Evolutionary conservation across 2,888 invertebrate genomes (phyloP), one percentile per base, ranked within the genome.

Genomic region (Hypena proboscidalis): DNA sequence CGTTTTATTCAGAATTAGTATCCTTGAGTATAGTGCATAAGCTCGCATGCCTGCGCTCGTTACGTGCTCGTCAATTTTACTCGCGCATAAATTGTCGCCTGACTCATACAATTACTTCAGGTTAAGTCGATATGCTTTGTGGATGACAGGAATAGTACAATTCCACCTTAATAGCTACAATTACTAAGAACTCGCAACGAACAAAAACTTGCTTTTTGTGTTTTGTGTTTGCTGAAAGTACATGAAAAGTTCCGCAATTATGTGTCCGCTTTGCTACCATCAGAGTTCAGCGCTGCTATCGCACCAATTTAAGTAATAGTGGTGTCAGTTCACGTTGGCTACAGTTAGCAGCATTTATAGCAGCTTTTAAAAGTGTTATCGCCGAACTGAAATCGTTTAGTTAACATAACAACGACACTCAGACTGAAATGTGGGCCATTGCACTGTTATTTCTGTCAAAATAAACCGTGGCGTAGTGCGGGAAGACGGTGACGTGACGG

Each of bases 361-460:
- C 14, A 15, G 15, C 8, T 11, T 25, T 17, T 8, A 15, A 3
- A 15, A 29, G 17, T 29, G 29, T 29, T 27, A 14, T 9, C 29
- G 3, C 9, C 3, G 8, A 9, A 17, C 17, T 15, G 15, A 3
- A 29, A 29, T 29, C 15, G 25, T 11, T 35, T 26, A 20, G 26
- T 20, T 25, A 6, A 11, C 11, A 21, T 39, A 31, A 32, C 38
- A 40, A 27, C 36, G 39, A 27, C 44, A 46, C 46, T 56, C 37
- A 33, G 20, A 30, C 34, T 49, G 46, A 51, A 63, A 56, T 53
- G 37, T 59, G 33, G 54, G 34, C 42, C 54, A 45, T 26, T 40
- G 36, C 39, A 51, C 49, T 32, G 58, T 46, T 48, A 49, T 56
- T 64, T 61, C 38, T 35, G 22, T 33, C 36, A 32, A 54, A 54